Evolutionary conservation across 1,140 invertebrate genomes (phyloP).

Genomic region (Scylla paramamosain): DNA sequence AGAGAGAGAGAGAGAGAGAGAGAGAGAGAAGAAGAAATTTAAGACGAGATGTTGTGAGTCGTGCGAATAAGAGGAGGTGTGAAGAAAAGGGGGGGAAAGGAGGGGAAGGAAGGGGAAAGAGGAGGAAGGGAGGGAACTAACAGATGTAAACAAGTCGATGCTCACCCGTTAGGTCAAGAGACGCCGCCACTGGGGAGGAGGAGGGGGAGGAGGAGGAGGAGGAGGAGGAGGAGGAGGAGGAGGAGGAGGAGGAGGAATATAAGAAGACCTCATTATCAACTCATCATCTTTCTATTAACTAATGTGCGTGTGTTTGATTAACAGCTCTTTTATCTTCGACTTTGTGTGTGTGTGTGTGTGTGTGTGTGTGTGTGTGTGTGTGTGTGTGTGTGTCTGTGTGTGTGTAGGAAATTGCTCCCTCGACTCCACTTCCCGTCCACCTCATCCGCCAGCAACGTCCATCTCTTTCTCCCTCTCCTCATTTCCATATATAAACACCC

Average conservation of each 20-base stretch:
- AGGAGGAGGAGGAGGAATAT: not conserved
- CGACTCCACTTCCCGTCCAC: constrained; percentile 4
- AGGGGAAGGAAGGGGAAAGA: not conserved
- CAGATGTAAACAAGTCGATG: constrained; percentile 4
- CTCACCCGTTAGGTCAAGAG: not conserved
- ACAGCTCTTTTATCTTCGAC: not conserved
- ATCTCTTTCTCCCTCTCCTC: not conserved
- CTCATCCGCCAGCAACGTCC: not conserved
- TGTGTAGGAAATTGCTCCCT: constrained; percentile 21
- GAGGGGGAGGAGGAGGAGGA: not conserved
- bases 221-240: not conserved
- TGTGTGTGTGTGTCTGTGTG: not conserved
- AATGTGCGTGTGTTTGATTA: not conserved
- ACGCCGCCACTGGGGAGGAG: not conserved
- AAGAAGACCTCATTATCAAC: not conserved
- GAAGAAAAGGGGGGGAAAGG: not conserved
- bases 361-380: not conserved
- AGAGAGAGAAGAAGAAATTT: not conserved
- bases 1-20: constrained; percentile 20
- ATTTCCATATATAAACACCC: constrained; percentile 9
- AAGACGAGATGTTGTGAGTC: not conserved
- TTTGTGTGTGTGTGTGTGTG: not conserved
- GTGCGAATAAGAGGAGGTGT: not conserved
- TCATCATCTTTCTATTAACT: constrained; percentile 24
- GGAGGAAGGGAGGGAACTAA: not conserved